These are phyloP conservation scores for Pyrrhosoma nymphula DNA, from an alignment of 2,888 invertebrate genomes.

Conservation along the genomic window DNA sequence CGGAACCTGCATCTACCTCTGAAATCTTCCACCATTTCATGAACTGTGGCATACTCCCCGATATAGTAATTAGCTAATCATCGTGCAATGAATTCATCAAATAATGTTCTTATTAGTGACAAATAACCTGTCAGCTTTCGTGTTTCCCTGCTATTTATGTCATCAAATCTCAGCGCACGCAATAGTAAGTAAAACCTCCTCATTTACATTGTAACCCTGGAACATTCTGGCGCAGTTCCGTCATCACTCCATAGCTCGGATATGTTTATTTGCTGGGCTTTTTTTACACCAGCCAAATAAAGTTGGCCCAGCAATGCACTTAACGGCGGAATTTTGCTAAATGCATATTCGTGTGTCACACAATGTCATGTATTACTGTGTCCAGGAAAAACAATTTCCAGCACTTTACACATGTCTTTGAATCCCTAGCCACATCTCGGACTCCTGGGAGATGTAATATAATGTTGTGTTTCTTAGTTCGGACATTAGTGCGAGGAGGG, in stretches of 20 bases:
- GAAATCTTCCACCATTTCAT: not conserved
- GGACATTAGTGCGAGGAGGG: too few relatives aligned
- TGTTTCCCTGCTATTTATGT: not conserved
- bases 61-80: not conserved
- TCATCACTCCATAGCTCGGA: constrained; percentile 30
- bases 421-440: too few relatives aligned
- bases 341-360: too few relatives aligned
- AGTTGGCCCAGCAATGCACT: too few relatives aligned
- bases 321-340: too few relatives aligned
- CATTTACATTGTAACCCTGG: not conserved
- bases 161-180: not conserved
- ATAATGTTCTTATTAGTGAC: not conserved
- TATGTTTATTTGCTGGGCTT: not conserved
- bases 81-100: too few relatives aligned
- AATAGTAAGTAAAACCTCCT: too few relatives aligned
- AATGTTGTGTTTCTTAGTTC: too few relatives aligned
- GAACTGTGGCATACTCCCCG: not conserved
- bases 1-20: not conserved
- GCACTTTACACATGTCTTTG: too few relatives aligned
- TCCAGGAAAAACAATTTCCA: too few relatives aligned
- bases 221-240: not conserved
- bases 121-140: not conserved
- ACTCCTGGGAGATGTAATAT: too few relatives aligned
- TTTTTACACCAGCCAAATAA: not conserved
- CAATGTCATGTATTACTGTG: too few relatives aligned